Evolutionary conservation across 2,113 vertebrate genomes (phyloP).

Genomic region (Cochlearius cochlearius): DNA sequence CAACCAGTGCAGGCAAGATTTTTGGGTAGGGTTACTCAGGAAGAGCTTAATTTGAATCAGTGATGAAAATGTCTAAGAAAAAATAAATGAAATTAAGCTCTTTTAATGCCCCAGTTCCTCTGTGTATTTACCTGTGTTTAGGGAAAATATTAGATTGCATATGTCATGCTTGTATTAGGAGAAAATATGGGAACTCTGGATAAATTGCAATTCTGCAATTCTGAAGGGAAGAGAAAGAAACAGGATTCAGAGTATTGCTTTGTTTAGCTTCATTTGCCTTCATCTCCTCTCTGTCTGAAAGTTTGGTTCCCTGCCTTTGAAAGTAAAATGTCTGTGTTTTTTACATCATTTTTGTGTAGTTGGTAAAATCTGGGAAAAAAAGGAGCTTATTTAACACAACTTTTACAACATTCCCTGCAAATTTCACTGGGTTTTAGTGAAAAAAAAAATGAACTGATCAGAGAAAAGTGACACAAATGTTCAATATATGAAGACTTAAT

Average conservation of each 20-base stretch:
- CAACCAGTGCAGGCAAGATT: background rate
- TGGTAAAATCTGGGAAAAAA: background rate
- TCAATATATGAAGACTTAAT: background rate
- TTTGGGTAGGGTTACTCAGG: background rate
- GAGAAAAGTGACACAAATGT: background rate
- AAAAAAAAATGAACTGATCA: background rate
- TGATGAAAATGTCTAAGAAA: background rate
- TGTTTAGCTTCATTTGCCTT: background rate
- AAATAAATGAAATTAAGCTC: background rate
- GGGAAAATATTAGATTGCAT: background rate
- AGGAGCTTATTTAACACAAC: background rate
- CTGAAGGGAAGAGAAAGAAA: background rate
- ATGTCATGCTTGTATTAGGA: background rate
- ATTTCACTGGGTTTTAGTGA: background rate
- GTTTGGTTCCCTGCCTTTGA: background rate
- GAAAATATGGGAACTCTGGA: background rate
- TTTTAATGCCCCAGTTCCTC: background rate
- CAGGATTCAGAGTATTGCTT: background rate
- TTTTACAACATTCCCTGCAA: background rate
- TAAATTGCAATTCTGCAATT: background rate
- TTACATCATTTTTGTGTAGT: background rate
- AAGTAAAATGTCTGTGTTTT: background rate
- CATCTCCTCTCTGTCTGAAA: background rate
- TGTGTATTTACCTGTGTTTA: background rate
- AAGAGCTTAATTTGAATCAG: background rate